Base-by-base conservation (phyloP, 2,888 invertebrate genomes). In the Cephus sareptanus region DNA sequence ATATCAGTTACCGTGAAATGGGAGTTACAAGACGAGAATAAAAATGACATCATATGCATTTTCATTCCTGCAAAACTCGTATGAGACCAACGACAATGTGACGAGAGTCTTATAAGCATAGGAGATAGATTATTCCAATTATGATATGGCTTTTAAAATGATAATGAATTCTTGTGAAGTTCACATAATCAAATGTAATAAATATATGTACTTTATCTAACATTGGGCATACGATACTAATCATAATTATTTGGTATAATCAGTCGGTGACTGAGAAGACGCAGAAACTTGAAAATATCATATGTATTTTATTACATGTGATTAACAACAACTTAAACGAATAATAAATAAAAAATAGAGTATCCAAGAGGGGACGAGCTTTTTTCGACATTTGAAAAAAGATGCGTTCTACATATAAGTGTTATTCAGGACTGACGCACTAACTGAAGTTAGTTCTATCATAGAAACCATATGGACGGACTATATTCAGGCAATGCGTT, bases 1-100 rank as follows among this genome's bases (percentile, higher is more conserved):
- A 90, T 95, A 4, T 90, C 92, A 30, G 95, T 96, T 0, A 93
- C 94, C 11, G 95, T 96, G 2, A 96, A 95, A 89, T 96, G 96
- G 95, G 95, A 96, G 89, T 92, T 97, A 34, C 92, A 94, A 88
- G 93, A 94, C 88, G 93, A 94, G 78, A 92, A 93, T 3, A 92
- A 90, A 0, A 93, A 94, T 70, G 94, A 95, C 85, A 93, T 96
- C 40, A 92, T 95, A 77, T 97, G 96, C 88, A 90, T 95, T 31
- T 81, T 94, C 80, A 95, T 97, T 85, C 95, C 95, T 13, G 94
- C 95, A 11, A 95, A 93, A 91, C 94, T 96, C 79, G 91, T 92
- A 86, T 93, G 90, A 91, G 77, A 69, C 31, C 23, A 56, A 56
- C 9, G 23, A 9, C 9, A 56, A 56, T 56, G 9, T 9, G 9